These are phyloP conservation scores for Copsychus sechellarum DNA, from an alignment of 2,113 vertebrate genomes.

Conservation along the genomic window DNA sequence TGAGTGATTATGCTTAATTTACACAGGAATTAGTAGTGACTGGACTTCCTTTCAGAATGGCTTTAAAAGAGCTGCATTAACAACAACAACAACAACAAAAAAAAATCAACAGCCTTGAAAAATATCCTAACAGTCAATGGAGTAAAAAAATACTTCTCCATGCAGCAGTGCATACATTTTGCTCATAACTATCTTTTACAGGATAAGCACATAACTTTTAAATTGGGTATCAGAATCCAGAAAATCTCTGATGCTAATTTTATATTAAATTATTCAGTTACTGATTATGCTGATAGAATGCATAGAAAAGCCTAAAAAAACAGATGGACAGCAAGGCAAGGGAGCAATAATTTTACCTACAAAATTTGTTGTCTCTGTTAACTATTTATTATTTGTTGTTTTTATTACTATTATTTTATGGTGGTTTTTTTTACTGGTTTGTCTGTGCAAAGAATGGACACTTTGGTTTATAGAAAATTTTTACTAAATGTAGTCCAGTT, in stretches of 20 bases:
- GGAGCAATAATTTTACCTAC: not conserved
- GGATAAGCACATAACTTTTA: not conserved
- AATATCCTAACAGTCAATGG: not conserved
- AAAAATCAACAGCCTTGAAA: not conserved
- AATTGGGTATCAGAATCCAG: not conserved
- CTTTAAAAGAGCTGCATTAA: not conserved
- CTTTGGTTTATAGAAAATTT: not conserved
- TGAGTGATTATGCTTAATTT: conserved; percentile 53
- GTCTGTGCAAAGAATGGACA: not conserved
- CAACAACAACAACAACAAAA: not conserved
- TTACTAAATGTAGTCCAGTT: not conserved
- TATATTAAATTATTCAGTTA: not conserved
- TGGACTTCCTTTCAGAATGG: conserved; percentile 22
- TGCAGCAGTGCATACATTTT: not conserved
- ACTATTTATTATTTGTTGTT: not conserved
- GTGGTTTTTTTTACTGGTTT: not conserved
- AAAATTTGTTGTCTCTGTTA: not conserved
- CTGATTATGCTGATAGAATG: not conserved
- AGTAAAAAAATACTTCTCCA: not conserved
- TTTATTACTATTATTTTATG: not conserved
- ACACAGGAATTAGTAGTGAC: conserved; percentile 45
- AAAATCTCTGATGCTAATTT: not conserved
- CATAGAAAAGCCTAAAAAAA: not conserved
- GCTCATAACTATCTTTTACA: not conserved
- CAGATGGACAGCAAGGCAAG: not conserved